phyloP scores from a whole-genome alignment of 2,113 vertebrate genomes.

The Blennius ocellaris region DNA sequence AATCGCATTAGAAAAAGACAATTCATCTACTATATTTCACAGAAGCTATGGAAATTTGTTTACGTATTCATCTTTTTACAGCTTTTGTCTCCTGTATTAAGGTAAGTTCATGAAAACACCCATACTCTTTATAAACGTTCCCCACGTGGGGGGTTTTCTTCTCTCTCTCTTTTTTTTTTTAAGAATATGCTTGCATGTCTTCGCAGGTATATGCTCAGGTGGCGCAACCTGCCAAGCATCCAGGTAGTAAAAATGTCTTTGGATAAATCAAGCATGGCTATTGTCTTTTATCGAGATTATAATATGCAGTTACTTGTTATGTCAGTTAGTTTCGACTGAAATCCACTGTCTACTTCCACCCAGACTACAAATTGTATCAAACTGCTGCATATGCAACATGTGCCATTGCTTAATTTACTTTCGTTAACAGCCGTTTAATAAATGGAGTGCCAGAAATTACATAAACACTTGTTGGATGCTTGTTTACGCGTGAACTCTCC shows the following conservation, averaged over 20 bases:
- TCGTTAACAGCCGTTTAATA: constrained; percentile 39
- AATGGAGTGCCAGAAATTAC: not conserved
- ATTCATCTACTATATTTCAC: constrained; percentile 9
- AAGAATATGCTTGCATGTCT: constrained; percentile 40
- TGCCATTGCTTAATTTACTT: constrained; percentile 33
- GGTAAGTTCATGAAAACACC: constrained; percentile 78
- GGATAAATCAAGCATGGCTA: not conserved
- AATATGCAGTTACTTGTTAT: not conserved
- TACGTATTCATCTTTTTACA: constrained; percentile 70
- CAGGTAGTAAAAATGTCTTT: constrained; percentile 84
- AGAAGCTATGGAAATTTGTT: constrained; percentile 75
- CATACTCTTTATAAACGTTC: not conserved
- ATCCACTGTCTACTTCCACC: not conserved
- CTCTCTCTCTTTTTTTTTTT: constrained; percentile 1
- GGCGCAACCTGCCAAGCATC: constrained; percentile 82
- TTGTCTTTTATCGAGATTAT: not conserved
- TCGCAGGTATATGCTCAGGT: constrained; percentile 86
- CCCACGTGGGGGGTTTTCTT: too few species aligned
- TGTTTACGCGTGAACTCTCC: constrained; percentile 63
- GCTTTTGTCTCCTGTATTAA: constrained; percentile 84
- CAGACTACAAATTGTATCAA: too few species aligned
- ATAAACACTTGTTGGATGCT: constrained; percentile 17
- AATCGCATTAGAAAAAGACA: constrained; percentile 4
- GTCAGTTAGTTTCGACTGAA: not conserved
- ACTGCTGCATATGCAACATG: constrained; percentile 23